Evolutionary conservation across 2,113 vertebrate species (phyloP), one percentile per base, ranked within the genome.

Genomic region (Eulemur macaco): DNA sequence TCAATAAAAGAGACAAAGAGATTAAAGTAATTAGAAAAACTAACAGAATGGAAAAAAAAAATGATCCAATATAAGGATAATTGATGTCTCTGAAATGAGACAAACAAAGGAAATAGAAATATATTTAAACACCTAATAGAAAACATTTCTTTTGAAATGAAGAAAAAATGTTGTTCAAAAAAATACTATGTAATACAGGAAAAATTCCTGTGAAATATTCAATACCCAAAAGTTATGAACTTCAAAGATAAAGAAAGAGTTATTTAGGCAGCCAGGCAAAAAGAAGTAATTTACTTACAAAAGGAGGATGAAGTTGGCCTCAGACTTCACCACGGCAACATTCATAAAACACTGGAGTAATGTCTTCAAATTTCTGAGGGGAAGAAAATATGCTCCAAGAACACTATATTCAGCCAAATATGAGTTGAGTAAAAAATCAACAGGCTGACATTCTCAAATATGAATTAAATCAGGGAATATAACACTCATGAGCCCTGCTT

Each of bases 181-280:
- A 68, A 34, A 13, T 34, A 56, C 10, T 52, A 4, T 56, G 21
- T 50, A 58, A 34, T 76, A 18, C 1, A 86, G 45, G 47, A 64
- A 93, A 95, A 60, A 54, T 64, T 54, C 9, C 77, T 66, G 23
- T 58, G 34, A 69, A 58, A 66, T 73, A 52, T n/a, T 94, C 27
- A 42, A 50, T 37, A 73, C 14, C 23, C 12, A 64, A 64, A 76
- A 31, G 14, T 37, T 73, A 69, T 45, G 27, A 86, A n/a, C 25
- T 63, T 83, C 12, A 74, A 71, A 93, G 54, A 73, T 90, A 93
- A 76, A 89, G 68, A 42, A 92, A 82, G 39, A 88, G 85, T 84
- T 69, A 64, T 82, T 95, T 87, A 78, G 47, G 23, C 6, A 94
- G 27, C 0, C 0, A 66, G 29, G 29, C n/a, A 39, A 56, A 88